Base-by-base conservation (phyloP, 2,113 vertebrate genomes). In the Megalops atlanticus region DNA sequence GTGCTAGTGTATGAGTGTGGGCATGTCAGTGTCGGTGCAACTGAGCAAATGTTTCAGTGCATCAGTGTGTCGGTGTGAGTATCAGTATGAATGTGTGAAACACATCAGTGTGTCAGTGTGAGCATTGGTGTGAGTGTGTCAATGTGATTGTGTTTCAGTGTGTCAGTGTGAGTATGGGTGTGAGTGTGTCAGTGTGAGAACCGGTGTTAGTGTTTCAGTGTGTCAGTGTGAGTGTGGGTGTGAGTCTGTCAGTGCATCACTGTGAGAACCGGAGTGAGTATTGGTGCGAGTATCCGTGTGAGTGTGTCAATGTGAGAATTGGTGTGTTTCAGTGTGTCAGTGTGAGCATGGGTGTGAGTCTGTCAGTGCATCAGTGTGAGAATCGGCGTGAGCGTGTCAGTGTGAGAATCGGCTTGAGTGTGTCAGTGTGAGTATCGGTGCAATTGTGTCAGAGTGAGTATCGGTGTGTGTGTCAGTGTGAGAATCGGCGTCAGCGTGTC, bases 291-390 rank as follows among this genome's bases (percentile, higher is more conserved):
- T 71, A 64, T 33, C 12, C 36, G n/a, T 54, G 15, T 71, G 58
- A 71, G 58, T 45, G 58, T 79, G 21, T 27, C 70, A 64, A 15
- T 3, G 80, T 88, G 90, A n/a, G 58, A 18, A 21, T 86, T 87
- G 86, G 54, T 35, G 85, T 64, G 31, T 24, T 21, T n/a, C n/a
- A 76, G 80, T 5, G 69, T 87, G 85, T 86, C 83, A 88, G 41
- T 31, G 79, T 84, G 87, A 87, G 88, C 89, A 87, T 81, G 89
- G 88, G 82, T 81, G 85, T 84, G 86, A 52, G 79, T 39, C 45
- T 80, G 3, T 74, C 45, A 36, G 58, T 40, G 49, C n/a, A n/a
- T n/a, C n/a, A n/a, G n/a, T n/a, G n/a, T n/a, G n/a, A n/a, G n/a
- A n/a, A n/a, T n/a, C n/a, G n/a, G n/a, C n/a, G n/a, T n/a, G n/a